phyloP scores from a whole-genome alignment of 2,113 vertebrate genomes.

The Gallinago jamesoni region DNA sequence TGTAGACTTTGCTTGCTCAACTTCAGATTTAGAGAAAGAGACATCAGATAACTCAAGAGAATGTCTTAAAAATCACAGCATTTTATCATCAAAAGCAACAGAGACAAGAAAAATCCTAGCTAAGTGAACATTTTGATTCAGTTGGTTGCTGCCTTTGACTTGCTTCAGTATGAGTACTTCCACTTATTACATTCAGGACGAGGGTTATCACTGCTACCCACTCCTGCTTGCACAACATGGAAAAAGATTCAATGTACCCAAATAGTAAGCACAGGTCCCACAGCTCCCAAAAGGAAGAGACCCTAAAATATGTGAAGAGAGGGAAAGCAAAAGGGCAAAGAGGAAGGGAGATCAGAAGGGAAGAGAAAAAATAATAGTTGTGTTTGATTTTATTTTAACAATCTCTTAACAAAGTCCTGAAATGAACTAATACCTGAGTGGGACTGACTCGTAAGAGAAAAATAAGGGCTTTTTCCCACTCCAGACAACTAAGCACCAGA shows the following conservation, averaged over 20 bases:
- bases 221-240: rapidly evolving
- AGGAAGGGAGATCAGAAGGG: not conserved
- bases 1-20: not conserved
- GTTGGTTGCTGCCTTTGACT: not conserved
- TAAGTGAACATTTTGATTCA: not conserved
- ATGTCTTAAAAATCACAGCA: not conserved
- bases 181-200: not conserved
- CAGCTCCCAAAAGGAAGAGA: not conserved
- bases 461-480: not conserved
- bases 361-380: too few relatives aligned
- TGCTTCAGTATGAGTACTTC: not conserved
- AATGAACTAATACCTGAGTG: not conserved
- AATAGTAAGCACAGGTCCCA: not conserved
- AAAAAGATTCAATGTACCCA: not conserved
- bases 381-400: not conserved
- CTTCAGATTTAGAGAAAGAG: not conserved
- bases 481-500: not conserved
- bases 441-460: not conserved
- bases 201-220: not conserved
- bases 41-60: not conserved
- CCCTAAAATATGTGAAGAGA: not conserved
- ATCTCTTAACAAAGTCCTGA: not conserved
- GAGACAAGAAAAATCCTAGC: not conserved
- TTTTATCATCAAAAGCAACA: not conserved
- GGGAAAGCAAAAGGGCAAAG: not conserved